A percentile compares a stretch with the other conserved stretches of the same genome.
These are phyloP conservation scores for Acholoe squamosa DNA, from an alignment of 2,888 invertebrate species.

Conservation along the genomic window DNA sequence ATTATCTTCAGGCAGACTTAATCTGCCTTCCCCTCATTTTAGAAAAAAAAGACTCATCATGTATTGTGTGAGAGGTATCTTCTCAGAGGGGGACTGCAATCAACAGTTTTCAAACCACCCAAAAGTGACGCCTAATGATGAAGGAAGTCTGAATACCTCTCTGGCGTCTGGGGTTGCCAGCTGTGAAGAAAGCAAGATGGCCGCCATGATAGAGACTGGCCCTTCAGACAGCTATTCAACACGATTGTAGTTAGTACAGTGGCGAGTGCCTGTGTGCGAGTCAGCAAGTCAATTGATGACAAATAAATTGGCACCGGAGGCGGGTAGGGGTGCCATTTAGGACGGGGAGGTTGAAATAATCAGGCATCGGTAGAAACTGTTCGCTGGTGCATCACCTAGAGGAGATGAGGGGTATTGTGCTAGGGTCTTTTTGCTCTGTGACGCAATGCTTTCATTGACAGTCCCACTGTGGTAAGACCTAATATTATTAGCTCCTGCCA, in stretches of 20 bases:
- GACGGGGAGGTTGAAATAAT: not conserved
- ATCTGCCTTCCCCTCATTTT: too few species aligned
- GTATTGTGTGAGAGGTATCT: too few species aligned
- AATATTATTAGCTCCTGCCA: too few species aligned
- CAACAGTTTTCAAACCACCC: too few species aligned
- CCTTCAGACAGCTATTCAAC: not conserved
- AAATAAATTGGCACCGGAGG: conserved; percentile 28
- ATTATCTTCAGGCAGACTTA: too few species aligned
- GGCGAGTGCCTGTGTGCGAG: not conserved
- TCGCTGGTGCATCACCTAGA: too few species aligned
- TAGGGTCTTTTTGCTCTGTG: not conserved
- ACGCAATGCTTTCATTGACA: conserved; percentile 11
- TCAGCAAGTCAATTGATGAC: conserved; percentile 7
- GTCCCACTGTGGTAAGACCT: not conserved
- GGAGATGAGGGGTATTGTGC: not conserved
- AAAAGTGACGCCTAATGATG: too few species aligned
- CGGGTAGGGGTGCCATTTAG: not conserved
- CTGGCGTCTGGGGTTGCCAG: not conserved
- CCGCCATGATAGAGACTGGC: not conserved
- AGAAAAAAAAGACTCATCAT: too few species aligned
- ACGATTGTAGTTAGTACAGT: not conserved
- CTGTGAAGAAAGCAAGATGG: not conserved
- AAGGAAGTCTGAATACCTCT: too few species aligned
- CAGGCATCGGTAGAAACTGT: not conserved
- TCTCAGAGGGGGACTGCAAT: too few species aligned